phyloP scores from a whole-genome alignment of 2,888 invertebrate genomes.

The Meloe dianella region DNA sequence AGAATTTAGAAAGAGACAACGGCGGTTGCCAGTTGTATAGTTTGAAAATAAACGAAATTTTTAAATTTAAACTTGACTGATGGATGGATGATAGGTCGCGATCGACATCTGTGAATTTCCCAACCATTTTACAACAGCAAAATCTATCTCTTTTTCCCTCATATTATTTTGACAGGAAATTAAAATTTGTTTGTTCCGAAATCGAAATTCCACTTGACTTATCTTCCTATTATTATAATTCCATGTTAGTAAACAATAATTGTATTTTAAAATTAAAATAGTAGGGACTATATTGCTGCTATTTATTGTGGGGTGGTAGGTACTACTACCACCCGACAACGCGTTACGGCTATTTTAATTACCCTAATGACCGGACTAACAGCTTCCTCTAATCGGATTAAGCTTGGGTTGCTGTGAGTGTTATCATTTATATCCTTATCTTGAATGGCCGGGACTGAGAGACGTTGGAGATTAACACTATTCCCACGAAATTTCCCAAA shows the following conservation, averaged over 20 bases:
- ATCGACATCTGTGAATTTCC: slow-evolving; percentile 9
- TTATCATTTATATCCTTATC: slow-evolving; percentile 38
- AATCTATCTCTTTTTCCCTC: neutral
- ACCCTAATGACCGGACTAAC: slow-evolving; percentile 51
- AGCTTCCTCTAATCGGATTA: slow-evolving; percentile 52
- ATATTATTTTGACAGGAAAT: slow-evolving; percentile 20
- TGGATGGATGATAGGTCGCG: neutral
- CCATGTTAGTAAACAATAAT: no score
- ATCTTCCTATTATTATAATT: neutral
- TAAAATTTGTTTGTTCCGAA: slow-evolving; percentile 19
- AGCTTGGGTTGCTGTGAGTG: slow-evolving; percentile 37
- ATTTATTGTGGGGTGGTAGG: no score
- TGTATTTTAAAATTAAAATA: no score
- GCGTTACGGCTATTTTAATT: slow-evolving; percentile 50
- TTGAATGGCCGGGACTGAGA: slow-evolving; percentile 9
- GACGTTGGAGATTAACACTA: neutral
- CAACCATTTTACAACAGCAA: neutral
- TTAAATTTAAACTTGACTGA: slow-evolving; percentile 8
- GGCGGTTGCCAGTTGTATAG: neutral
- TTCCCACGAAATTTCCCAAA: slow-evolving; percentile 5
- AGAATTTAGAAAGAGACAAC: neutral
- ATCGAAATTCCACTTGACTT: neutral
- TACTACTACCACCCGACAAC: slow-evolving; percentile 39
- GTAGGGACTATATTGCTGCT: no score
- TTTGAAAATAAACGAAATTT: neutral